A percentile compares a stretch with the other conserved stretches of the same genome.
phyloP scores from a whole-genome alignment of 2,888 invertebrate genomes.

The Leuctra nigra region DNA sequence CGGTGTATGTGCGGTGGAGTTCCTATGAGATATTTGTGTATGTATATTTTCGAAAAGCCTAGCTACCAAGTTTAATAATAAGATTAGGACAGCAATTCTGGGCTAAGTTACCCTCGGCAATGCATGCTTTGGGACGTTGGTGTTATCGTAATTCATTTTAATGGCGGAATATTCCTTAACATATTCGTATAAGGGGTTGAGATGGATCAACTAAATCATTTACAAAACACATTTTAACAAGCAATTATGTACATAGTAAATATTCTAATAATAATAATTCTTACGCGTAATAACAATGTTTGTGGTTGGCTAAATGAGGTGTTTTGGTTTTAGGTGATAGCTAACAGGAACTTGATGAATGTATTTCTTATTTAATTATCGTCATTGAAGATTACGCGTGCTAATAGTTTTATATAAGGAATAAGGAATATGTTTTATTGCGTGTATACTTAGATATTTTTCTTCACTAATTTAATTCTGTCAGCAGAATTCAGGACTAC shows the following conservation, averaged over 20 bases:
- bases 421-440: no score
- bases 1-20: constrained; percentile 13
- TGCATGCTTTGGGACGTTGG: constrained; percentile 9
- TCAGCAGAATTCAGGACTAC: no score
- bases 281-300: neutral
- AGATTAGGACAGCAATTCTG: constrained; percentile 17
- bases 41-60: constrained; percentile 15
- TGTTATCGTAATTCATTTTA: constrained; percentile 17
- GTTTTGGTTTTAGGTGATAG: neutral
- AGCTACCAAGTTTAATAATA: constrained; percentile 17
- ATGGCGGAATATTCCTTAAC: constrained; percentile 16
- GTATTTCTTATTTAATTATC: no score
- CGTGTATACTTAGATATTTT: no score
- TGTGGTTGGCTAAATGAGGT: neutral
- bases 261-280: constrained; percentile 15
- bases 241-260: constrained; percentile 17
- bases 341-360: no score
- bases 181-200: constrained; percentile 8
- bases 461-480: no score
- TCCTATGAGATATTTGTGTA: constrained; percentile 13
- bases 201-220: constrained; percentile 17
- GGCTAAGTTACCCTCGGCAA: constrained; percentile 3
- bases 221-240: constrained; percentile 16
- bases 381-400: no score
- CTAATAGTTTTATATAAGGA: no score